Base-by-base conservation (phyloP, 1,140 invertebrate species). In the Lordiphosa stackelbergi region DNA sequence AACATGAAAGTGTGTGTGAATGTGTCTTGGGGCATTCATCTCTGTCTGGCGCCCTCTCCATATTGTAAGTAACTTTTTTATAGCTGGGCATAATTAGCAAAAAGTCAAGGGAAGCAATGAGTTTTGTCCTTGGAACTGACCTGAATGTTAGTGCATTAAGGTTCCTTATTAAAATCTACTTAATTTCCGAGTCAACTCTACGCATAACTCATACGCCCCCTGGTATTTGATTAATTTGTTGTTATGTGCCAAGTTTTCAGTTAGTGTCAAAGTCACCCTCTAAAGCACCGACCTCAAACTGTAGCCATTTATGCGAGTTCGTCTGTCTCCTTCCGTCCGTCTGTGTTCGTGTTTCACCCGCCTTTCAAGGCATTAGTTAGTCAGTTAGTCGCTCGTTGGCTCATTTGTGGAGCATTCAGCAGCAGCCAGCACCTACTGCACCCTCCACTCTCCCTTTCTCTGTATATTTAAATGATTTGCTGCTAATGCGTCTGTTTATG, bases 401-500 rank as follows among this genome's bases (percentile, higher is more conserved):
- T 49, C 54, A 43, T 65, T 53, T 56, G 55, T 53, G 55, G 12
- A 45, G 31, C 48, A 24, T 51, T 51, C 36, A 51, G 24, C 12
- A 41, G 12, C 24, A 8, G 22, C 5, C 9, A 12, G 2, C 34
- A 11, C 12, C 10, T 11, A 9, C 19, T 13, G 42, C 28, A 13
- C 6, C 42, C 49, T 41, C 37, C 19, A n/a, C 16, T n/a, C 5
- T 28, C 36, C 48, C 34, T 13, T 49, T 12, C 28, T 57, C 53
- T 78, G 70, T 65, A 69, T 75, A 77, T 77, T 83, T 83, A 84
- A 79, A 79, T 79, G 74, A 77, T 77, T 77, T 77, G 72, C 77
- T 73, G 77, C 72, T 81, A 81, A 81, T 81, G 77, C 77, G 69
- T 63, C 68, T 81, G 75, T 83, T 81, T 81, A 81, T 81, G 77